Base-by-base conservation (phyloP, 2,113 vertebrate genomes). In the Ageneiosus marmoratus region DNA sequence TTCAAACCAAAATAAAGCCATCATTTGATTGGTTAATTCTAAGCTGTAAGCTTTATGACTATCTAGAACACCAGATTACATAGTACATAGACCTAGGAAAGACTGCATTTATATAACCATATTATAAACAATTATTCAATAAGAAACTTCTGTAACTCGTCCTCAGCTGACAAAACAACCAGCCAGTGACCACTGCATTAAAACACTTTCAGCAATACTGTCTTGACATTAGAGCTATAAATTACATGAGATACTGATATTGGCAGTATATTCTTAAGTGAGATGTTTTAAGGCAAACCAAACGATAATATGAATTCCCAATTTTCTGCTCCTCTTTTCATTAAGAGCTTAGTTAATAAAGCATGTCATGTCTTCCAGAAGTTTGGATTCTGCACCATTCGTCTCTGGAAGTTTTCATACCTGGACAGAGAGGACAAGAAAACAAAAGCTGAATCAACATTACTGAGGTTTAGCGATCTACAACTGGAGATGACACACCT, bases 371-470 rank as follows among this genome's bases (percentile, higher is more conserved):
- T 96, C 91, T 96, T 99, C 97, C 97, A 99, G 90, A 97, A 99
- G 89, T 96, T 95, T 15, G 97, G 97, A 89, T 99, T 98, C 93
- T 99, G 97, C 82, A 92, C 91, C 93, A 99, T 89, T 87, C 97
- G 92, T 88, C 98, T 95, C 91, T 98, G 96, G 92, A 98, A 98
- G 92, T 96, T 99, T 85, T 99, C 97, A 89, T 98, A 99, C 98
- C 98, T 97, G 88, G 15, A 72, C 16, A 29, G 7, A 29, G 53
- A 82, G 62, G 6, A 53, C 48, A 81, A 60, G 53, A 46, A 70
- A 3, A 10, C 10, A 69, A 63, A 46, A 15, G 27, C 0, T 1
- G 8, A 62, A 22, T 11, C 13, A 24, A 44, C 27, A 18, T 29
- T 24, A 37, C 22, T 70, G 37, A 13, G 8, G 1, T 37, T 37